Conservation (phyloP, 1,140 invertebrate genomes). For the Saxidomus purpurata region DNA sequence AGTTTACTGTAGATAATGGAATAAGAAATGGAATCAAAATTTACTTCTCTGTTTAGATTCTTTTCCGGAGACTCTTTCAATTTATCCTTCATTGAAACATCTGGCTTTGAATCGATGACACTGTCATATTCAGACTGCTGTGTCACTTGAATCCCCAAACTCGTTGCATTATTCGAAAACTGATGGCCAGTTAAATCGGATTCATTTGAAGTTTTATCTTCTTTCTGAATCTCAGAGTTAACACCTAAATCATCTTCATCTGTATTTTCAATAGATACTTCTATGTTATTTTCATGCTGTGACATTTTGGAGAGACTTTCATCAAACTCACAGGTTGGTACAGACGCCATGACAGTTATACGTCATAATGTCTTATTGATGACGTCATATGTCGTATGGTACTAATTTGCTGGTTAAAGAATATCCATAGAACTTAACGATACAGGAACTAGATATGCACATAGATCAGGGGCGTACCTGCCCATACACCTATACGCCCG, state of each 20-base stretch:
- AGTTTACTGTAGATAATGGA: too few species aligned
- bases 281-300: not conserved
- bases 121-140: not conserved
- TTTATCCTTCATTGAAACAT: too few species aligned
- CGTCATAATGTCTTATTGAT: not conserved
- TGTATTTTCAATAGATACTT: not conserved
- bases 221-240: not conserved
- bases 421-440: too few species aligned
- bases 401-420: too few species aligned
- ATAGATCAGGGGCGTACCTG: too few species aligned
- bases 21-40: too few species aligned
- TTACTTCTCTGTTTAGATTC: too few species aligned
- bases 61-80: too few species aligned
- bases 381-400: not conserved
- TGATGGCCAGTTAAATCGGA: not conserved
- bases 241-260: not conserved
- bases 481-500: too few species aligned
- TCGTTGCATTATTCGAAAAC: not conserved
- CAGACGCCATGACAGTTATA: conserved; percentile 18
- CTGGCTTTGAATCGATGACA: too few species aligned
- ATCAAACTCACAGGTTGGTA: not conserved
- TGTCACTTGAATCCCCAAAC: not conserved
- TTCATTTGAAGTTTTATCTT: not conserved
- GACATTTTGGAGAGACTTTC: not conserved
- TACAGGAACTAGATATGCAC: too few species aligned